Evolutionary conservation across 1,140 invertebrate species (phyloP), one percentile per base, ranked within the genome.

Genomic region (Aleiodes sp.): DNA sequence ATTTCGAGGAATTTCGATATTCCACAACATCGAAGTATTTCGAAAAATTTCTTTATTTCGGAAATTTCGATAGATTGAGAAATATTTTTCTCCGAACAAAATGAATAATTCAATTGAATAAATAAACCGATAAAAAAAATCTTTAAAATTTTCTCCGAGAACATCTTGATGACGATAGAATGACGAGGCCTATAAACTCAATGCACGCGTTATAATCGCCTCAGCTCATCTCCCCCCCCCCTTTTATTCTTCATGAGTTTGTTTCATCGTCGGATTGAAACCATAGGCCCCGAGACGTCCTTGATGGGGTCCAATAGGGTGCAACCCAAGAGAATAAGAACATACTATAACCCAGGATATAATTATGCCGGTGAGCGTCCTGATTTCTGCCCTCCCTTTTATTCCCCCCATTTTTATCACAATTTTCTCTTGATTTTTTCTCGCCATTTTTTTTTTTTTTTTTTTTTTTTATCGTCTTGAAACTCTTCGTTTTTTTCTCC

Each of bases 261-360:
- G 56, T 59, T 28, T 29, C 3, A 59, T 59, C 56, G 56, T 59
- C 29, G 56, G 26, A 59, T 59, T 59, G 24, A 59, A 59, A 59
- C 10, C 28, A 59, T 59, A 52, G 46, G 46, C 56, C 28, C 56
- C 6, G 46, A n/a, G 56, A 59, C 56, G 56, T 59, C 56, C 56
- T 59, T 59, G 56, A 59, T 59, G 56, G 56, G 28, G 56, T 59
- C 56, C 56, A n/a, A n/a, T 59, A 59, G 24, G 56, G 16, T 52
- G 21, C 39, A 56, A 21, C 28, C 4, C 56, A 59, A 59, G 21
- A 52, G 46, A 52, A 52, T 24, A 59, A 12, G 2, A 8, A 33
- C 12, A 33, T 31, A 59, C 28, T 59, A 31, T 59, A 24, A 24
- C 28, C 56, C 28, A 59, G 28, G 56, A 59, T 59, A 59, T 59